Percentiles rank a stretch among this genome's conserved stretches.
These are phyloP conservation scores for Artemisiospiza belli DNA, from an alignment of 2,113 vertebrate genomes.

Conservation along the genomic window DNA sequence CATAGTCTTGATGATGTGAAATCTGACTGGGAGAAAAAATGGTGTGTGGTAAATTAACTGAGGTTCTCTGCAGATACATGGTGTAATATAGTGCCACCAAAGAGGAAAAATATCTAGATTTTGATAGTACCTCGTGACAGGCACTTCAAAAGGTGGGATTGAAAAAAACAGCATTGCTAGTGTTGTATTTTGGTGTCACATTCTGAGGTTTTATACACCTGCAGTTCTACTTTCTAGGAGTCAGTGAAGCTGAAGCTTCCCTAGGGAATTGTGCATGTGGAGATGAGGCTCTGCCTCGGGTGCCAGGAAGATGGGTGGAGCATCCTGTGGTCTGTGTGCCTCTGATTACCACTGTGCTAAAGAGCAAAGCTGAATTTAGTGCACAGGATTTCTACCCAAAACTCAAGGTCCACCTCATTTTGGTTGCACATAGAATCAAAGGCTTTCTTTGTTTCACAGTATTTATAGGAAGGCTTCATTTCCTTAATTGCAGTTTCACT, in stretches of 20 bases:
- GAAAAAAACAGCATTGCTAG: background rate
- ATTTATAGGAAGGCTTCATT: conserved; percentile 57
- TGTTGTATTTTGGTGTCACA: background rate
- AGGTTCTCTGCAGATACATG: background rate
- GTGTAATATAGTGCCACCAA: background rate
- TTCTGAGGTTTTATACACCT: background rate
- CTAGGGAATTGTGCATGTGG: background rate
- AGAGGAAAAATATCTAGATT: background rate
- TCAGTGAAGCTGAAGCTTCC: background rate
- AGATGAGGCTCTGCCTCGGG: background rate
- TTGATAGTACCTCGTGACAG: background rate
- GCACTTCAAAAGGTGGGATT: background rate
- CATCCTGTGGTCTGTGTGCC: background rate
- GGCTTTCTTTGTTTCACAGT: conserved; percentile 17
- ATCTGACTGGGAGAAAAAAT: background rate
- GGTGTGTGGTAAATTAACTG: background rate
- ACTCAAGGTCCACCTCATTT: background rate
- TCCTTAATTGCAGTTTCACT: conserved; percentile 23
- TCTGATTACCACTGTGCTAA: conserved; percentile 4
- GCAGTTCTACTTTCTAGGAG: background rate
- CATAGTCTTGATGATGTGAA: background rate
- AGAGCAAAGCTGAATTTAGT: background rate
- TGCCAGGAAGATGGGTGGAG: background rate
- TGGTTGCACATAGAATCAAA: conserved; percentile 27
- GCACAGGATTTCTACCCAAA: background rate